Evolutionary conservation across 2,113 vertebrate genomes (phyloP).

Genomic region (Callithrix jacchus): DNA sequence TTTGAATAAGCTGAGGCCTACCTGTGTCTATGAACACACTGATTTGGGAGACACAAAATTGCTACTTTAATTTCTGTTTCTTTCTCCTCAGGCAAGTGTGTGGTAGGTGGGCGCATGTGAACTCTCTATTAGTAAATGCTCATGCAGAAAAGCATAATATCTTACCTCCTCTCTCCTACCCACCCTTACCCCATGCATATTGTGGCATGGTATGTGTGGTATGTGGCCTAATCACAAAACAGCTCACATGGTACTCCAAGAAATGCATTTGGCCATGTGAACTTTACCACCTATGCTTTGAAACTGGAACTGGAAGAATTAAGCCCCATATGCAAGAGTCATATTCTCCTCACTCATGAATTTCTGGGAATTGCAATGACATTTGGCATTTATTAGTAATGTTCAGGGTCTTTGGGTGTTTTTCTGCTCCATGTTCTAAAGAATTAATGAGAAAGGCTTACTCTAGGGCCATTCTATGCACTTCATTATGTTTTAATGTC

Average conservation of each 20-base stretch:
- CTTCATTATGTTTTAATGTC: slow-evolving; percentile 65
- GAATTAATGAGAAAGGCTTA: slow-evolving; percentile 41
- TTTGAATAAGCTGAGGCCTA: slow-evolving; percentile 43
- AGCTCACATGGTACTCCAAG: not conserved
- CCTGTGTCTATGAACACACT: slow-evolving; percentile 24
- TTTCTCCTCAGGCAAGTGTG: slow-evolving; percentile 11
- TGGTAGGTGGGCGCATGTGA: not conserved
- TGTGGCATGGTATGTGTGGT: not conserved
- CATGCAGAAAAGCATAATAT: not conserved
- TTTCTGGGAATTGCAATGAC: slow-evolving; percentile 29
- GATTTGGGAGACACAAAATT: slow-evolving; percentile 9
- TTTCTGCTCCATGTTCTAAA: slow-evolving; percentile 51
- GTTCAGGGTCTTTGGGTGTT: not conserved
- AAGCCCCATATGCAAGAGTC: not conserved
- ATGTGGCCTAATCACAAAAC: not conserved
- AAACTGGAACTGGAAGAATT: not conserved
- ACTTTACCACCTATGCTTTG: not conserved
- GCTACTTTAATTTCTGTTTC: not conserved
- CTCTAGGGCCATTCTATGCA: not conserved
- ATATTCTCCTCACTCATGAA: not conserved
- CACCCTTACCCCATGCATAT: not conserved
- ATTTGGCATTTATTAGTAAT: slow-evolving; percentile 50
- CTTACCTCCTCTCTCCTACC: not conserved
- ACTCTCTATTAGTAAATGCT: not conserved
- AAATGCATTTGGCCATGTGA: not conserved